Conservation (phyloP, 2,888 invertebrate species). For the Malthinus seriepunctatus region DNA sequence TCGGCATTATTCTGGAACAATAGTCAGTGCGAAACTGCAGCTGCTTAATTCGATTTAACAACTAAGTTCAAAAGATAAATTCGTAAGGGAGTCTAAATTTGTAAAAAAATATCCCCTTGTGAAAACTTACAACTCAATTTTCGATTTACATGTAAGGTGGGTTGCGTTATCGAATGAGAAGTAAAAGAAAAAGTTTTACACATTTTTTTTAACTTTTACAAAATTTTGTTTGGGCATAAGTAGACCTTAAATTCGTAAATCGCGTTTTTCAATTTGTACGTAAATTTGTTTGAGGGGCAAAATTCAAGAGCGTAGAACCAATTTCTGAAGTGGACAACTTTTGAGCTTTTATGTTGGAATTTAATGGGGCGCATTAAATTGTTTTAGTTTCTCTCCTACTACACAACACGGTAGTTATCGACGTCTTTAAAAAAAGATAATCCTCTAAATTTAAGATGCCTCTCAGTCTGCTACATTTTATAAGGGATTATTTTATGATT, state of each 20-base stretch:
- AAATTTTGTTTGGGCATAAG: neutral
- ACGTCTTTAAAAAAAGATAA: slow-evolving; percentile 32
- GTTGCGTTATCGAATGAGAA: too few species aligned
- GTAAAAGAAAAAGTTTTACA: slow-evolving; percentile 2
- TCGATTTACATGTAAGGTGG: slow-evolving; percentile 15
- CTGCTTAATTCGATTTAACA: slow-evolving; percentile 18
- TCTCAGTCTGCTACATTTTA: slow-evolving; percentile 23
- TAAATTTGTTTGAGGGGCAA: neutral
- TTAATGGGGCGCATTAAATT: slow-evolving; percentile 42
- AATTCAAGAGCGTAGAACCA: slow-evolving; percentile 23
- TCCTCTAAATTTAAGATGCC: slow-evolving; percentile 32
- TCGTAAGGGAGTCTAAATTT: slow-evolving; percentile 18
- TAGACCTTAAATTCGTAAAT: neutral
- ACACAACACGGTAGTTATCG: slow-evolving; percentile 26
- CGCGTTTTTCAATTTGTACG: slow-evolving; percentile 5
- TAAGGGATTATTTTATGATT: slow-evolving; percentile 32
- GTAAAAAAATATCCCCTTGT: slow-evolving; percentile 17
- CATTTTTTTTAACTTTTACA: neutral
- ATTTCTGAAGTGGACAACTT: slow-evolving; percentile 42
- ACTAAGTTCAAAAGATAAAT: slow-evolving; percentile 19
- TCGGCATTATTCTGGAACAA: too few species aligned
- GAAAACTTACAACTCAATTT: slow-evolving; percentile 14
- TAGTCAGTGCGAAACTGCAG: slow-evolving; percentile 16
- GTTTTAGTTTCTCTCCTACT: slow-evolving; percentile 30
- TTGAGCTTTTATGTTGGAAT: slow-evolving; percentile 40